Evolutionary conservation across 2,113 vertebrate species (phyloP), one percentile per base, ranked within the genome.

Genomic region (Neogale vison): DNA sequence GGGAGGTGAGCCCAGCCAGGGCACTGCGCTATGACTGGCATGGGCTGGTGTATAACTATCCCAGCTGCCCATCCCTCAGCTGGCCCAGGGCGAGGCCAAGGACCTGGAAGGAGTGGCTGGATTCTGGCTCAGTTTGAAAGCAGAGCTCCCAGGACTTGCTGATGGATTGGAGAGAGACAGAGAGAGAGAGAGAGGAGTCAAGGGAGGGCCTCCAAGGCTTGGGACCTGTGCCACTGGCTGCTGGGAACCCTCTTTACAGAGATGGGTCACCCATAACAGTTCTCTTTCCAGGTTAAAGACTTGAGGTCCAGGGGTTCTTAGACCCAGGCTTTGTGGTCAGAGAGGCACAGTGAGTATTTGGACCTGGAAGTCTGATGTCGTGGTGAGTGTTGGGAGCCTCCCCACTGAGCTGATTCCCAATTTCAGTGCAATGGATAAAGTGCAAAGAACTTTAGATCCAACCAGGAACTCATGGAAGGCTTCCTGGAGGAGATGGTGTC

Each of bases 1-100:
- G 55, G 82, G 57, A 20, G 24, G 34, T 1, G 20, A 83, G 47
- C 34, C 34, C 17, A 0, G 4, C 3, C 0, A 0, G 18, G 8
- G 13, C 9, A 15, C 11, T 47, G 57, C 7, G 13, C 18, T 2
- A 15, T 18, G 71, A 24, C 79, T 55, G 23, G 0, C 45, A 3
- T 6, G 2, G 42, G 42, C 20, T 18, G 72, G 42, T 13, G 4
- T 52, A 24, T 55, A 80, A 96, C 36, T 55, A 77, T 15, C 52
- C 52, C 42, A 55, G 72, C n/a, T 52, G 21, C 59, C 31, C 45
- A 14, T 0, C 86, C 17, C 39, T 61, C 50, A 34, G 34, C 8
- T 71, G 81, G 52, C 7, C 50, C 50, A 11, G 17, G 47, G 24
- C 3, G 2, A 95, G 36, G 59, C 34, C 4, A 0, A 77, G 36